Evolutionary conservation across 2,888 invertebrate genomes (phyloP), one percentile per base, ranked within the genome.

Genomic region (Pomacea canaliculata): DNA sequence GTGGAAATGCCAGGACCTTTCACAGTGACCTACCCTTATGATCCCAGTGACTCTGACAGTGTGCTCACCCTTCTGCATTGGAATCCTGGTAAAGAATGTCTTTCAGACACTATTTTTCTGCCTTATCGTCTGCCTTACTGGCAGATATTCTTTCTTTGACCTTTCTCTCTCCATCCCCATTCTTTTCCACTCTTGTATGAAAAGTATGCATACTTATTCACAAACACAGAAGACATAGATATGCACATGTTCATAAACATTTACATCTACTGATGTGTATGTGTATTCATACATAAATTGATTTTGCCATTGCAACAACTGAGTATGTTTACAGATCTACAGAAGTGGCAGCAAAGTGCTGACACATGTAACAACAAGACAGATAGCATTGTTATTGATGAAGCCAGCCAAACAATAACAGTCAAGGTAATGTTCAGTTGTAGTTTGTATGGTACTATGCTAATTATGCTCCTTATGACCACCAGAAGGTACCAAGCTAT

Each of bases 1-100:
- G 37, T 78, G 10, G 56, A 70, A 5, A 74, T 80, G 76, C 78
- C 78, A 13, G 80, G 80, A 10, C 78, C 80, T 5, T 2, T 80
- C 18, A 67, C 59, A 5, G 63, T 80, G 7, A 76, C 70, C 63
- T 76, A 73, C 70, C 71, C 76, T 1, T 76, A 73, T 66, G 70
- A 69, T 62, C 68, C 73, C 3, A 49, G 71, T 8, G 77, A 78
- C 68, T 48, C 71, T 46, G 70, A 66, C 18, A 76, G 27, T 23
- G 68, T 70, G 5, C 46, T 67, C 19, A 72, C 48, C 68, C 71
- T 80, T 23, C 51, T 80, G 69, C 78, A 80, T 66, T 80, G 78
- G 78, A 78, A 80, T 60, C 71, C 78, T 37, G 76, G 79, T 79
- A 69, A 70, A 65, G n/a, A 60, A 60, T 5, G 3, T 60, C n/a